Base-by-base conservation (phyloP, 1,140 invertebrate genomes). In the Achroia grisella region DNA sequence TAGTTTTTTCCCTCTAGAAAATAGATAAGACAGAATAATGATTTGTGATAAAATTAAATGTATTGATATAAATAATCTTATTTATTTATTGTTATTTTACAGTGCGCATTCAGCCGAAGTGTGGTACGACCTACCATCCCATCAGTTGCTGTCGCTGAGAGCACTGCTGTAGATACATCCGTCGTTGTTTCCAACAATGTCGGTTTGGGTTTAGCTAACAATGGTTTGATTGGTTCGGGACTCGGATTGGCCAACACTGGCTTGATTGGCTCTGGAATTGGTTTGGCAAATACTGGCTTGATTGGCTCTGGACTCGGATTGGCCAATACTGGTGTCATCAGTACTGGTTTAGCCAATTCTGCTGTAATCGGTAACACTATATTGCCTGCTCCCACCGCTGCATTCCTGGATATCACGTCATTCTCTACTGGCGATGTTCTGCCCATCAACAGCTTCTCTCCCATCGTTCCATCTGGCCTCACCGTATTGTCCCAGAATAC, bases 381-480 rank as follows among this genome's bases (percentile, higher is more conserved):
- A 23, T 6, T 23, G 17, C 17, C 17, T 23, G 13, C 14, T 6
- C 8, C 12, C 4, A 6, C 12, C 10, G 1, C 33, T 13, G 33
- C 2, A 23, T 23, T 23, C 17, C 17, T 23, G 3, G 4, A 13
- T 5, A n/a, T 17, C 10, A n/a, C 36, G 10, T n/a, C 17, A 27
- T 3, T 39, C 14, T 8, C 23, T 2, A 6, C 13, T 6, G 10
- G 36, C 6, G 36, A 17, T n/a, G 10, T n/a, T 10, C 17, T 69
- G 9, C 34, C 51, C 27, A 47, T 65, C n/a, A 39, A 55, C 12
- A 65, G 60, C 40, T 47, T 44, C 23, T 69, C 64, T 4, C 50
- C 62, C 6, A 45, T 64, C 10, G 50, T 56, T 9, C 66, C 70
- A 2, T 53, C 39, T 32, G 69, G 66, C 11, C 32, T 73, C n/a